Conservation (phyloP, 2,113 vertebrate species). For the Phylloscopus trochilus region DNA sequence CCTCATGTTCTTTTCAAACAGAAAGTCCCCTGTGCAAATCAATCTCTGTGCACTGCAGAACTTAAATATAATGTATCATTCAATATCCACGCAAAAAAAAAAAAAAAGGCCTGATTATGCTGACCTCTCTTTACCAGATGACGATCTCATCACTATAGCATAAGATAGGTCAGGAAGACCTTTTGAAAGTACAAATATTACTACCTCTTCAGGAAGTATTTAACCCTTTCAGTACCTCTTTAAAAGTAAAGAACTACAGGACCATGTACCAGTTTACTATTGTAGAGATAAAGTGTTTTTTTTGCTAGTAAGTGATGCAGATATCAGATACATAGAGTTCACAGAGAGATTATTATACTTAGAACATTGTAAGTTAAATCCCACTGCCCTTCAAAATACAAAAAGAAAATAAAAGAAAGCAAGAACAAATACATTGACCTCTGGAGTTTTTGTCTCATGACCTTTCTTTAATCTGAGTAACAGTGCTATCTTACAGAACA, state of each 20-base stretch:
- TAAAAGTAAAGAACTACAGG: background rate
- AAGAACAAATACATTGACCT: background rate
- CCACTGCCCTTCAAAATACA: background rate
- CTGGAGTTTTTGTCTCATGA: background rate
- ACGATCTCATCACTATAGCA: background rate
- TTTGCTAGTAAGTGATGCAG: background rate
- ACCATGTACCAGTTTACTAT: background rate
- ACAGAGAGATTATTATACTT: background rate
- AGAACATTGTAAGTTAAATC: background rate
- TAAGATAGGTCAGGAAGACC: background rate
- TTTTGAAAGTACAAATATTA: background rate
- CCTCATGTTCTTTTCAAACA: background rate
- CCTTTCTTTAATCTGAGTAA: background rate
- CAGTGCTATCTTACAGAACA: background rate
- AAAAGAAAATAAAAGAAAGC: background rate
- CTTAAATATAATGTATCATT: constrained; percentile 3
- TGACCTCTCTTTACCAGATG: background rate
- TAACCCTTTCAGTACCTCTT: background rate
- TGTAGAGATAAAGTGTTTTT: background rate
- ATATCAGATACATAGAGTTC: background rate
- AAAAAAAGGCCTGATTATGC: constrained; percentile 22
- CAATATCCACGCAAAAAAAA: background rate
- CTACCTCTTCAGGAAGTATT: background rate
- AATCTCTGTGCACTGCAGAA: background rate
- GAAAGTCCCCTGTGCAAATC: background rate